Conservation (phyloP, 2,113 vertebrate species). For the Aleadryas rufinucha region DNA sequence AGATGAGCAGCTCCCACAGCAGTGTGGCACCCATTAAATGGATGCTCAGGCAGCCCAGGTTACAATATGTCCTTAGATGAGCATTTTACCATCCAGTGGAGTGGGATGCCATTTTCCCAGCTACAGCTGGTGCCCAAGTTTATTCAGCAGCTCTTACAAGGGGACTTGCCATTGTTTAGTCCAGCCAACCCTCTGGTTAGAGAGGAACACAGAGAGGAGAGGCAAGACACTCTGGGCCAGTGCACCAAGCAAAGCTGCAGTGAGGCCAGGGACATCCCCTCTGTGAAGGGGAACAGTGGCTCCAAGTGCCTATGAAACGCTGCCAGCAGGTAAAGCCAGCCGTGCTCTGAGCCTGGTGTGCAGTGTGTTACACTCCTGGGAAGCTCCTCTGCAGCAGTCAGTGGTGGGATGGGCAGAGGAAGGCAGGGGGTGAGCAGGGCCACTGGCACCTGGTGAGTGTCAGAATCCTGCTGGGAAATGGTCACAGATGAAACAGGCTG, state of each 20-base stretch:
- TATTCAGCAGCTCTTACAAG: background rate
- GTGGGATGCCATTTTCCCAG: background rate
- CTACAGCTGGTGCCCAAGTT: background rate
- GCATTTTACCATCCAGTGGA: background rate
- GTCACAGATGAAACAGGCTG: background rate
- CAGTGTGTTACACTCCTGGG: rapidly evolving
- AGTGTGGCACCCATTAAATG: background rate
- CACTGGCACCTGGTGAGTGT: background rate
- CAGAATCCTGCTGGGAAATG: background rate
- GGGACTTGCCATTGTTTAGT: background rate
- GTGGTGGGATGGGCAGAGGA: background rate
- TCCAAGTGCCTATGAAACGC: background rate
- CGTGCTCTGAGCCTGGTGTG: rapidly evolving
- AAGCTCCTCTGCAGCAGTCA: background rate
- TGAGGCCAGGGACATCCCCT: background rate
- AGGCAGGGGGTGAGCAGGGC: rapidly evolving
- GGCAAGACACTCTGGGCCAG: rapidly evolving
- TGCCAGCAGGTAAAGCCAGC: background rate
- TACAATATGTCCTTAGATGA: rapidly evolving
- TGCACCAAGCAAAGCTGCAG: background rate
- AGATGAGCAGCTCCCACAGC: background rate
- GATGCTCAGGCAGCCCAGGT: background rate
- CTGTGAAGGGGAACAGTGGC: rapidly evolving
- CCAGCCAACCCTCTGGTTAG: background rate
- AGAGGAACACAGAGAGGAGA: background rate